Evolutionary conservation across 2,797 vertebrate genomes (phyloP).

Genomic region (Gymnothorax reevesii): DNA sequence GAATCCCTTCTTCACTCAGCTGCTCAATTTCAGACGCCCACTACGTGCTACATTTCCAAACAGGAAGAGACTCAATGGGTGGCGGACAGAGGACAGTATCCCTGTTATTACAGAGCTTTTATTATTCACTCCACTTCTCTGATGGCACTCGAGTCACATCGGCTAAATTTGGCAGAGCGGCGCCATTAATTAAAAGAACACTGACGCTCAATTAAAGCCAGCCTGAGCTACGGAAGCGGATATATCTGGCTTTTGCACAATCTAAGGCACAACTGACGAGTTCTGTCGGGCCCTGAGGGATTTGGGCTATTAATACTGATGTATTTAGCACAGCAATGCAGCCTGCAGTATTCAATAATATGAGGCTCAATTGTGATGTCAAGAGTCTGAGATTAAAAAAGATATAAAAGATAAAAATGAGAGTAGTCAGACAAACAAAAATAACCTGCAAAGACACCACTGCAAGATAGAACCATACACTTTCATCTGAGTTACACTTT

Average conservation of each 20-base stretch:
- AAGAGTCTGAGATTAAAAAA: neutral
- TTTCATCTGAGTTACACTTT: neutral
- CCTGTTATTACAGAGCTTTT: slow-evolving; percentile 58
- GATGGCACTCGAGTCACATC: slow-evolving; percentile 50
- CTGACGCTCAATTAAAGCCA: slow-evolving; percentile 43
- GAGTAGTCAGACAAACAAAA: neutral
- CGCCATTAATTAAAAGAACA: slow-evolving; percentile 45
- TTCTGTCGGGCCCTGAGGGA: neutral
- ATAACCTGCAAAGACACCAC: neutral
- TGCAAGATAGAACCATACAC: neutral
- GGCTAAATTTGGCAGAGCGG: slow-evolving; percentile 39
- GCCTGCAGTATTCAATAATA: neutral
- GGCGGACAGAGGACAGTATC: slow-evolving; percentile 10
- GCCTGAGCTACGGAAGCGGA: slow-evolving; percentile 22
- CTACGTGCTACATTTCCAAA: neutral
- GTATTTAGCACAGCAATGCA: neutral
- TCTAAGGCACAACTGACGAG: neutral
- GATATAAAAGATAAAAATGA: neutral
- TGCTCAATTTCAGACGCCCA: neutral
- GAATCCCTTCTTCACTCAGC: neutral
- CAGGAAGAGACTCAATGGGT: slow-evolving; percentile 34
- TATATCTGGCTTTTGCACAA: neutral
- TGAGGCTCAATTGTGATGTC: neutral
- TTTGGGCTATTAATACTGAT: neutral
- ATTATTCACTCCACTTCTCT: slow-evolving; percentile 51